Evolutionary conservation across 2,113 vertebrate genomes (phyloP).

Genomic region (Maccullochella peelii): DNA sequence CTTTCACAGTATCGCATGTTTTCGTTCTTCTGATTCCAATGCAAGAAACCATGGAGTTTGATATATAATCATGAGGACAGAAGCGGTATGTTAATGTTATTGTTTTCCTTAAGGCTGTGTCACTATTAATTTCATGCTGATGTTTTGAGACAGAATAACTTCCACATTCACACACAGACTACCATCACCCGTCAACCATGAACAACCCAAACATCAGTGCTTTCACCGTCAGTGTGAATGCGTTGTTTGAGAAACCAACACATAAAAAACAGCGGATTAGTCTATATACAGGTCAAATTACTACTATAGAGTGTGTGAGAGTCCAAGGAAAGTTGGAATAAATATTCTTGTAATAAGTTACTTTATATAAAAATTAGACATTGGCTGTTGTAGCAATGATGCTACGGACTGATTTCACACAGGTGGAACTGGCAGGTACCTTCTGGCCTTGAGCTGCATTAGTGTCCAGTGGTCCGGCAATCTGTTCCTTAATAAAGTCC

Average conservation of each 20-base stretch:
- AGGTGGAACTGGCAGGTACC: constrained; percentile 60
- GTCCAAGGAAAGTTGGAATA: neutral
- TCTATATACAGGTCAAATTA: neutral
- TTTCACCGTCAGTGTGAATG: too few species aligned
- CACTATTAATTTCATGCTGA: neutral
- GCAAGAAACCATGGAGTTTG: neutral
- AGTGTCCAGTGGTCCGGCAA: constrained; percentile 84
- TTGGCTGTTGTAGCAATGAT: neutral
- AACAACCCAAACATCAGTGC: neutral
- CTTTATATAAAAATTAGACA: neutral
- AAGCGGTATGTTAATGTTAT: neutral
- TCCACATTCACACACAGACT: too few species aligned
- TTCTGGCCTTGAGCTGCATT: constrained; percentile 20
- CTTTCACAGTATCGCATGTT: too few species aligned
- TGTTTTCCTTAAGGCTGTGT: neutral
- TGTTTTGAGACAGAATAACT: neutral
- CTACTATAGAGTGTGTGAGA: neutral
- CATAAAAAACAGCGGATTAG: too few species aligned
- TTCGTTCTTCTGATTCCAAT: neutral
- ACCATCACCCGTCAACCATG: neutral
- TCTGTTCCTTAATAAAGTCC: constrained; percentile 94
- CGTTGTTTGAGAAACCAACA: too few species aligned
- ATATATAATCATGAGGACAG: neutral
- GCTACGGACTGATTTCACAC: neutral
- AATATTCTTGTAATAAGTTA: neutral